Evolutionary conservation across 1,140 invertebrate species (phyloP).

Genomic region (Dendroctonus ponderosae): DNA sequence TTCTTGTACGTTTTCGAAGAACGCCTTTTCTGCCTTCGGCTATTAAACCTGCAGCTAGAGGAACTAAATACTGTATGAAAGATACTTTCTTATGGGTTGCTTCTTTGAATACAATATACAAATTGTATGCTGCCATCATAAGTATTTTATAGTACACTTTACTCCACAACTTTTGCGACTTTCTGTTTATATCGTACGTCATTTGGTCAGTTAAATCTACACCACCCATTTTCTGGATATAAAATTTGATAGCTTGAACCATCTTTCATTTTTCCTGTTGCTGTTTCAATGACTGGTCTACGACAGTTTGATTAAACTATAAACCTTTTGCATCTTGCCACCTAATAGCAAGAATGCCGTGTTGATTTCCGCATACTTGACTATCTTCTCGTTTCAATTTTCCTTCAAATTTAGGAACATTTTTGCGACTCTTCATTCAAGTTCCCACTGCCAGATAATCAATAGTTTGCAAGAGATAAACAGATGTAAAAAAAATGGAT

Average conservation of each 20-base stretch:
- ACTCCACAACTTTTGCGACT: neutral
- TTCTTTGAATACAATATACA: slow-evolving; percentile 17
- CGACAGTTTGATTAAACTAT: neutral
- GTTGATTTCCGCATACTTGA: slow-evolving; percentile 1
- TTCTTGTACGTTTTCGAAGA: slow-evolving; percentile 10
- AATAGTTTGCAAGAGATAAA: slow-evolving; percentile 2
- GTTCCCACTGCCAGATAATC: slow-evolving; percentile 6
- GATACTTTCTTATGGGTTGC: slow-evolving; percentile 14
- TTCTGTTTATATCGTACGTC: neutral
- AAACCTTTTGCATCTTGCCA: neutral
- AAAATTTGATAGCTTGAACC: neutral
- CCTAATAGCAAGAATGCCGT: neutral
- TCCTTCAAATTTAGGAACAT: slow-evolving; percentile 22
- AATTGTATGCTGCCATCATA: slow-evolving; percentile 6
- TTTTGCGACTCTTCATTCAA: slow-evolving; percentile 16
- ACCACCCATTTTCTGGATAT: no score
- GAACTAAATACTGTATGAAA: slow-evolving; percentile 16
- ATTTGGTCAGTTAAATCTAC: no score
- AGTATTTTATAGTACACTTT: slow-evolving; percentile 20
- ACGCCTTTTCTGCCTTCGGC: slow-evolving; percentile 8
- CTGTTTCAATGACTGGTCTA: neutral
- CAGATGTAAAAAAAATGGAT: slow-evolving; percentile 22
- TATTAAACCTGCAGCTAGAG: slow-evolving; percentile 9
- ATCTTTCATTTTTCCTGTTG: neutral
- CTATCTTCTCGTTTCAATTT: slow-evolving; percentile 13